Conservation (phyloP, 1,140 invertebrate species). For the Charaxes varanes region DNA sequence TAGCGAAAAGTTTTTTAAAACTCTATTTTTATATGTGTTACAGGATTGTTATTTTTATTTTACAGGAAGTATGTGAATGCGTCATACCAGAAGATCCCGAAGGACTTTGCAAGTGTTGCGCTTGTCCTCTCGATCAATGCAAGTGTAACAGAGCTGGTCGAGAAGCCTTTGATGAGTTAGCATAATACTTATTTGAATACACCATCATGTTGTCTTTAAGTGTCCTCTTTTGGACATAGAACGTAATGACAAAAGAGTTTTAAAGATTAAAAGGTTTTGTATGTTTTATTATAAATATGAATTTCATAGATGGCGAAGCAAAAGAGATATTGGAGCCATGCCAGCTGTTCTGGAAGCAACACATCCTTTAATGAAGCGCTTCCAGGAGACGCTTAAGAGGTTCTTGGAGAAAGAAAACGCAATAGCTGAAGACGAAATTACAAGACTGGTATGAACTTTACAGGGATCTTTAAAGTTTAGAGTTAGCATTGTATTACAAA, state of each 20-base stretch:
- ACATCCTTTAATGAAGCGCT: slow-evolving; percentile 67
- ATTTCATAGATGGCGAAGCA: slow-evolving; percentile 43
- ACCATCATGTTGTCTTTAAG: background rate
- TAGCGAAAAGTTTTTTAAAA: no score
- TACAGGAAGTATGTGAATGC: slow-evolving; percentile 35
- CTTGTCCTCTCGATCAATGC: slow-evolving; percentile 36
- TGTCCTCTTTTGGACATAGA: no score
- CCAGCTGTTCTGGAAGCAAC: slow-evolving; percentile 60
- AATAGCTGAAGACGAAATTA: slow-evolving; percentile 55
- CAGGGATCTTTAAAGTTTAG: background rate
- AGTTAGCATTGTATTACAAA: background rate
- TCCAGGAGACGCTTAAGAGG: slow-evolving; percentile 57
- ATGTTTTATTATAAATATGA: slow-evolving; percentile 1
- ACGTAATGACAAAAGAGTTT: no score
- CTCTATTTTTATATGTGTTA: no score
- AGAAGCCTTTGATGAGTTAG: slow-evolving; percentile 47
- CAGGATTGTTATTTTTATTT: no score
- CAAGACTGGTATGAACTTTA: slow-evolving; percentile 43
- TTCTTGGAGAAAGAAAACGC: slow-evolving; percentile 64
- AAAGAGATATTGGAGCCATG: slow-evolving; percentile 42
- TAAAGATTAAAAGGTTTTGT: no score
- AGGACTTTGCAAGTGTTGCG: slow-evolving; percentile 37
- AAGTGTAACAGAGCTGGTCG: slow-evolving; percentile 39
- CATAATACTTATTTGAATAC: background rate
- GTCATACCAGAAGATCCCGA: slow-evolving; percentile 20